phyloP scores from a whole-genome alignment of 2,113 vertebrate species.

The Synchiropus splendidus region DNA sequence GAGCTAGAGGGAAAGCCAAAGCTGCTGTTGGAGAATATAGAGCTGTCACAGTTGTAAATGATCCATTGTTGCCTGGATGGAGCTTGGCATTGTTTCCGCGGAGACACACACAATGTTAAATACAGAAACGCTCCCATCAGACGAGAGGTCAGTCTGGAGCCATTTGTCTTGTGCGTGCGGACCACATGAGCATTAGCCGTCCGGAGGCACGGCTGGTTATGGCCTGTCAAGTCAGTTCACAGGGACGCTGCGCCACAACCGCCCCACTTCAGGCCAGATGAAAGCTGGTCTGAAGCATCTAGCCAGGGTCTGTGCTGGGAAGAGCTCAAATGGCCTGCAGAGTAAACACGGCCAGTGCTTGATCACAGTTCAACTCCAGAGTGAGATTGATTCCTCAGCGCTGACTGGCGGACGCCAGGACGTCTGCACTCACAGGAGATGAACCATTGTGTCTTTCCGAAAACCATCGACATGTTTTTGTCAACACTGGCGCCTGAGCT shows the following conservation, averaged over 20 bases:
- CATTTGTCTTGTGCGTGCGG: slow-evolving; percentile 22
- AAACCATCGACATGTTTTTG: too few species aligned
- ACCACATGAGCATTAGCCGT: slow-evolving; percentile 14
- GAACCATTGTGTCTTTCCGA: too few species aligned
- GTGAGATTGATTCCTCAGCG: too few species aligned
- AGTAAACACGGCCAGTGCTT: too few species aligned
- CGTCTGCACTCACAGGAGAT: too few species aligned
- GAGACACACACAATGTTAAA: slow-evolving; percentile 3
- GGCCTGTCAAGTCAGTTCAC: slow-evolving; percentile 38
- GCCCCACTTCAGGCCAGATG: slow-evolving; percentile 14
- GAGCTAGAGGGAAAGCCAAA: too few species aligned
- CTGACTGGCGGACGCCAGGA: too few species aligned
- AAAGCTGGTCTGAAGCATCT: slow-evolving; percentile 29
- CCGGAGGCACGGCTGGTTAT: not conserved
- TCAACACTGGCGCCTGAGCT: too few species aligned
- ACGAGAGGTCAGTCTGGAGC: slow-evolving; percentile 6
- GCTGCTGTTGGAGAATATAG: not conserved
- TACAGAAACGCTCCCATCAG: not conserved
- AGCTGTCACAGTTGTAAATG: slow-evolving; percentile 11
- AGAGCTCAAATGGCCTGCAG: too few species aligned
- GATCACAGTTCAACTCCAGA: too few species aligned
- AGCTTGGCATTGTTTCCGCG: slow-evolving; percentile 31
- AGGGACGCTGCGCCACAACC: slow-evolving; percentile 6
- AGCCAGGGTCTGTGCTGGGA: slow-evolving; percentile 7
- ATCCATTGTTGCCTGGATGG: slow-evolving; percentile 18